phyloP scores from a whole-genome alignment of 2,797 vertebrate species.

The Acrocephalus scirpaceus region DNA sequence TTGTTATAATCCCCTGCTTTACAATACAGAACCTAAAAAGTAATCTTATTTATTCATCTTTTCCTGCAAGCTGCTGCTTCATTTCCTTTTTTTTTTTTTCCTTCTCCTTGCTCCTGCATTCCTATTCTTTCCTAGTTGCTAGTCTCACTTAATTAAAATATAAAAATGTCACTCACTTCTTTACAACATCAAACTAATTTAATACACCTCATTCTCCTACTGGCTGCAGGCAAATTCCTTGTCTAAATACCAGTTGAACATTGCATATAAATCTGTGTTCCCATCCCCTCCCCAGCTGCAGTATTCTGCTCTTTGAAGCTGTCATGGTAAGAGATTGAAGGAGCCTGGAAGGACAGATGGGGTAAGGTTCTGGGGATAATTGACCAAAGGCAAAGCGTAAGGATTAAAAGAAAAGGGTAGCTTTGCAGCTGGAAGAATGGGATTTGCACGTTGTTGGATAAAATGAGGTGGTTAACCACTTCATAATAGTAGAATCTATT shows the following conservation, averaged over 20 bases:
- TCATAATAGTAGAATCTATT: not conserved
- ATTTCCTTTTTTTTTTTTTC: not conserved
- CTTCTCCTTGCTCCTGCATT: not conserved
- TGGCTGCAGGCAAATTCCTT: slow-evolving; percentile 22
- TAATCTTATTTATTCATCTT: slow-evolving; percentile 5
- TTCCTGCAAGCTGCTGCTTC: not conserved
- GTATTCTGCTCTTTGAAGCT: not conserved
- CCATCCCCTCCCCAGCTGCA: not conserved
- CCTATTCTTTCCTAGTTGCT: not conserved
- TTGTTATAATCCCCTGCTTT: not conserved
- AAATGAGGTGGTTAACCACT: not conserved
- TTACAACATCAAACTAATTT: slow-evolving; percentile 8
- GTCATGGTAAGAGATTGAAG: not conserved
- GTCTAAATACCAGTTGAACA: not conserved
- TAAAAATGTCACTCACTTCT: slow-evolving; percentile 26
- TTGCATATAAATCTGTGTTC: not conserved
- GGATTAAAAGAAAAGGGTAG: not conserved
- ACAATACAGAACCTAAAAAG: not conserved
- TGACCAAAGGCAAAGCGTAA: not conserved
- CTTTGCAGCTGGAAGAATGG: not conserved
- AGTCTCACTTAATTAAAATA: slow-evolving; percentile 46
- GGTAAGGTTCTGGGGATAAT: not conserved
- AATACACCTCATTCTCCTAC: not conserved
- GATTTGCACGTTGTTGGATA: accelerated
- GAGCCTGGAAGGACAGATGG: not conserved